Base-by-base conservation (phyloP, 2,113 vertebrate species). In the Ptychochromis oligacanthus region DNA sequence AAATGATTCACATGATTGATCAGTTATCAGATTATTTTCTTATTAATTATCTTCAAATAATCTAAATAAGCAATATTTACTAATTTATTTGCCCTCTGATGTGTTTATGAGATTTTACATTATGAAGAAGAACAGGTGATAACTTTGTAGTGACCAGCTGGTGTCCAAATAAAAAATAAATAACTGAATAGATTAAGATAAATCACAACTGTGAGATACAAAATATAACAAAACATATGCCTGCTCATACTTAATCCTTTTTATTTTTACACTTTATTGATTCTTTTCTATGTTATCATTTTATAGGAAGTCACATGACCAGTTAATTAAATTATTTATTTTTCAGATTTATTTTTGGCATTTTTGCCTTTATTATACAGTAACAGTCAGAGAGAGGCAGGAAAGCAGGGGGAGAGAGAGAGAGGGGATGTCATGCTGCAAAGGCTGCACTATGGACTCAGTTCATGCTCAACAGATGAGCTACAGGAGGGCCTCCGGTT, bases 311-410 rank as follows among this genome's bases (percentile, higher is more conserved):
- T 55, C n/a, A 64, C 61, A 64, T 40, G 61, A 12, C 38, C 34
- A 65, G n/a, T 64, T 64, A 64, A 64, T 64, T 34, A 64, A 38
- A 62, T 62, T 38, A 64, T 40, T 64, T 64, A 40, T n/a, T 64
- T 64, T 64, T 64, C 22, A 40, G 34, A 40, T 64, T 64, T 64
- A 64, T 64, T 43, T 65, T 65, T 65, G 61, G 36, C 61, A 65
- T 65, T 24, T 24, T 65, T 40, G 34, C 36, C 61, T 64, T 64
- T 64, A 77, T 64, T 65, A 65, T 65, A 65, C 62, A 65, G 62
- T 12, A 65, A 65, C 62, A 65, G 61, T 38, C 34, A 43, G 38
- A 40, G 11, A 9, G 38, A 40, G 38, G 10, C 38, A 40, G 38
- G 10, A 40, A 40, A 3, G 38, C 9, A 10, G 62, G 22, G 36